Conservation (phyloP, 2,113 vertebrate species). For the Sphaerodactylus townsendi region DNA sequence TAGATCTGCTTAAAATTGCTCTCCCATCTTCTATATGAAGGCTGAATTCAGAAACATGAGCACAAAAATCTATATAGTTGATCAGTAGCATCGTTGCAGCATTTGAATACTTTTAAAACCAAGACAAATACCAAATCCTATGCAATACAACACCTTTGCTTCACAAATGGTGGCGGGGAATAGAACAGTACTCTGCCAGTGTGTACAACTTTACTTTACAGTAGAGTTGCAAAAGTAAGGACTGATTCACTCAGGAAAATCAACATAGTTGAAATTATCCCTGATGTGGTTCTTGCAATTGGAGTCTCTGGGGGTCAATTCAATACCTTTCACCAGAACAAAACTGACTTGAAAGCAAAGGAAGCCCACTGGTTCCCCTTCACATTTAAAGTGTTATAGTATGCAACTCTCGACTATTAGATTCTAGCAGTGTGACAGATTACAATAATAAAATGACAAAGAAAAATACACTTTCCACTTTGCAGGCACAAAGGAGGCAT, state of each 20-base stretch:
- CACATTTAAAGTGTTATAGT: slow-evolving; percentile 29
- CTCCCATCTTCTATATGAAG: too few relatives aligned
- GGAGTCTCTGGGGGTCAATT: slow-evolving; percentile 1
- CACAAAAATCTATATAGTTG: too few relatives aligned
- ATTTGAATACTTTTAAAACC: neutral
- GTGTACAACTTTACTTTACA: neutral
- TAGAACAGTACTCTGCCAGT: neutral
- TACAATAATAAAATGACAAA: slow-evolving; percentile 62
- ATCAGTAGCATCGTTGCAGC: too few relatives aligned
- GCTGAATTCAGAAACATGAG: too few relatives aligned
- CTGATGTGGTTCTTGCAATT: slow-evolving; percentile 1
- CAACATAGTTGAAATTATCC: neutral
- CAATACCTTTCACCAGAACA: slow-evolving; percentile 14
- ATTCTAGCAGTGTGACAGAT: slow-evolving; percentile 41
- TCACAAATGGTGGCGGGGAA: neutral
- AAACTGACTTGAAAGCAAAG: slow-evolving; percentile 30
- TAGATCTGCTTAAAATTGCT: too few relatives aligned
- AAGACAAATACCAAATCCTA: neutral
- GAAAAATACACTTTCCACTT: slow-evolving; percentile 51
- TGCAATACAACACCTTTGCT: neutral
- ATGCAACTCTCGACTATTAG: slow-evolving; percentile 36
- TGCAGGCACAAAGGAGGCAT: slow-evolving; percentile 47
- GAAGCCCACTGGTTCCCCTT: slow-evolving; percentile 17
- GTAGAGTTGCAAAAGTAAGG: slow-evolving; percentile 4
- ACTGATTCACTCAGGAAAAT: neutral